Evolutionary conservation across 2,797 vertebrate genomes (phyloP), one percentile per base, ranked within the genome.

Genomic region (Arctocebus calabarensis): DNA sequence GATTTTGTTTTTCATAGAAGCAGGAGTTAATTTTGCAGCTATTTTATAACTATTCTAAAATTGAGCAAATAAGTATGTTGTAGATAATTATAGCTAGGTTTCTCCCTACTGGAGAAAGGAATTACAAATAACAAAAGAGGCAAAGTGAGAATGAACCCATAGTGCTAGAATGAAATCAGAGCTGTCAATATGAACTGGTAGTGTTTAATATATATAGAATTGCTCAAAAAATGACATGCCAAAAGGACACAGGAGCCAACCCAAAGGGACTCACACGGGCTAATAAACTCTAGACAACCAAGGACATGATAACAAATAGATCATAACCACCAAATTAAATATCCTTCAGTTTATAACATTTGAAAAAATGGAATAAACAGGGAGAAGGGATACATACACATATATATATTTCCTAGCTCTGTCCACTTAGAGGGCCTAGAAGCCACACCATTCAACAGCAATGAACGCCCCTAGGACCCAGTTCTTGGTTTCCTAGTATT

Each of bases 1-100:
- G 77, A 82, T 45, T 89, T 29, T 81, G n/a, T 62, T 85, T 91
- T 93, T 75, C 86, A 83, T 4, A 32, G 34, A 87, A 13, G 17
- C 52, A 48, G 19, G 23, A 68, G 14, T 86, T 84, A 82, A 83
- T 71, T 86, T 22, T 74, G 6, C 75, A 61, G 68, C 29, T 27
- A 78, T 12, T 48, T 86, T 59, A 8, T 66, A 52, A 57, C 22
- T 82, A 92, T 70, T 77, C 68, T 55, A 92, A 94, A 82, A 75
- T 11, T 82, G 29, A 85, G 59, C 23, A 85, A 94, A 37, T 68
- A 81, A 81, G 74, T 37, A 82, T 43, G 19, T 4, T 64, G 29
- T 78, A 7, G 22, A 83, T 57, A 87, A 74, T 71, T 22, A 91
- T n/a, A 90, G 62, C 64, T 25, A 66, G 12, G 27, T 70, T 87